Base-by-base conservation (phyloP, 2,113 vertebrate genomes). In the Colius striatus region DNA sequence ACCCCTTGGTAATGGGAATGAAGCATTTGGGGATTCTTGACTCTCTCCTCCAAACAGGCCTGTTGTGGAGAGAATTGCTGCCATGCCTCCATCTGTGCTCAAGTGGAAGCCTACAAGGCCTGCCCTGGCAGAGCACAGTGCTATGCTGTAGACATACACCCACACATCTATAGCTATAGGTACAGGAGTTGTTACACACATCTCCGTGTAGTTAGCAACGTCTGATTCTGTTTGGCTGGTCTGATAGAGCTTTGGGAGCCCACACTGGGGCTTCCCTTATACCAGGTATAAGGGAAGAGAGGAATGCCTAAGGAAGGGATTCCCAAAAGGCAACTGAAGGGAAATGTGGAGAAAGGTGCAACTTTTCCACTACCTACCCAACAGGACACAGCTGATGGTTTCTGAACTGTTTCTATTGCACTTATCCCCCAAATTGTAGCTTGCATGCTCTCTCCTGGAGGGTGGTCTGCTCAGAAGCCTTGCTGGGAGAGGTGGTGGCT, bases 371-470 rank as follows among this genome's bases (percentile, higher is more conserved):
- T 61, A n/a, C 3, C 5, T 5, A 3, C 16, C 25, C 48, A 32
- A 2, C 6, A 41, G 74, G 57, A 34, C 6, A 1, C 0, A 23
- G 19, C 61, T 82, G 11, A 47, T 62, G 68, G 16, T 4, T 51
- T 65, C 43, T 38, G 43, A 83, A 6, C 9, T 26, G 16, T 11
- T 75, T 45, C 17, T 8, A 0, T 14, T 0, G 0, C 13, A 20
- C 5, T 51, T 13, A 20, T 72, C 79, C 27, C 19, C 50, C 1
- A 0, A 83, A 13, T 47, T 0, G 0, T 8, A 29, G 7, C 22
- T 41, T 21, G 13, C 1, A 2, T 34, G 11, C 13, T 53, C 9
- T 55, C 6, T 71, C 9, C 53, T 82, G 0, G 0, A 20, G 23
- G 30, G 0, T 34, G 22, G 10, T 48, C 11, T 14, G 51, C 48